Evolutionary conservation across 2,797 vertebrate genomes (phyloP).

Genomic region (Loris lydekkerianus): DNA sequence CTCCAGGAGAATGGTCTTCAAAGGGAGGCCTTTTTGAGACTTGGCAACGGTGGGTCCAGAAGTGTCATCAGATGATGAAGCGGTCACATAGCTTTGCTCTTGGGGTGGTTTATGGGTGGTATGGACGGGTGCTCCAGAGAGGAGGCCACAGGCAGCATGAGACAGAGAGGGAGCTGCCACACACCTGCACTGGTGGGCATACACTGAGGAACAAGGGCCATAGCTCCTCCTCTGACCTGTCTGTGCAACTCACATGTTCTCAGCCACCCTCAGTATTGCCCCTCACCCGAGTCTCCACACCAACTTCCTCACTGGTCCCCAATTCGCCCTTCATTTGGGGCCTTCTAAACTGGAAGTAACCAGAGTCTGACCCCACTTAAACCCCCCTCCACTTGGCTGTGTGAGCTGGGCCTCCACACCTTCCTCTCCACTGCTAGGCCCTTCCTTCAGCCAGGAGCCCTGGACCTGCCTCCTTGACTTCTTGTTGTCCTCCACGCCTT

Average conservation of each 20-base stretch:
- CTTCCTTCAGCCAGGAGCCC: neutral
- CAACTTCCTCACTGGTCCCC: neutral
- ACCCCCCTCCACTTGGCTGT: neutral
- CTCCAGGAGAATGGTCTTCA: neutral
- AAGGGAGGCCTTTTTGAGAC: neutral
- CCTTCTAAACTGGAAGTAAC: neutral
- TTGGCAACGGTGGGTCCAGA: neutral
- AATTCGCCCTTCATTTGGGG: neutral
- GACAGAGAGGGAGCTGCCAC: neutral
- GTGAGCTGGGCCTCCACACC: neutral
- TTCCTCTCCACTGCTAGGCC: neutral
- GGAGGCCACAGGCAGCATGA: neutral
- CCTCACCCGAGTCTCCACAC: neutral
- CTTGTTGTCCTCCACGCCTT: neutral
- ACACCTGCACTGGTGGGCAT: neutral
- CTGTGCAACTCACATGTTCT: neutral
- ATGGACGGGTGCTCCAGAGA: neutral
- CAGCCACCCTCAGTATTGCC: neutral
- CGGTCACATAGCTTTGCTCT: slow-evolving; percentile 1
- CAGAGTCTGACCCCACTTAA: neutral
- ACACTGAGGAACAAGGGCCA: neutral
- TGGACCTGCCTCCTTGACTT: neutral
- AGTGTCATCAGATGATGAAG: neutral
- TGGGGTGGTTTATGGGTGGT: neutral
- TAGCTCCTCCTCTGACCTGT: neutral